Conservation (phyloP, 2,797 vertebrate genomes). For the Gastrophryne carolinensis region DNA sequence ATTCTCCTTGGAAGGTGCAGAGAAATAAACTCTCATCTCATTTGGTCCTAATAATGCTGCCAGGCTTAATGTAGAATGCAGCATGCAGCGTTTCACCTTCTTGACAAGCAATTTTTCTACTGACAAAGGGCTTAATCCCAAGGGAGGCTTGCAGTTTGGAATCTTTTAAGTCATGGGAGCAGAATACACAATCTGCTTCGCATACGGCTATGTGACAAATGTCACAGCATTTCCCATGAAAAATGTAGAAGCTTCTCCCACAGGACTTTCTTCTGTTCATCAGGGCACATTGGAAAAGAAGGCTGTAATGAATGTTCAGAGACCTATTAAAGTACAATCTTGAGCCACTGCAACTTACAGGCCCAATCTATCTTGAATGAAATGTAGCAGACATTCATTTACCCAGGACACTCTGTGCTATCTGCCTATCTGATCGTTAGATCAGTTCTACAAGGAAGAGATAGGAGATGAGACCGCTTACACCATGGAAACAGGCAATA, state of each 20-base stretch:
- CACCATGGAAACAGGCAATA: too few relatives aligned
- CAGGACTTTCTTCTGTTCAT: conserved; percentile 55
- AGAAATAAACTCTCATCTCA: conserved; percentile 56
- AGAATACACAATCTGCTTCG: conserved; percentile 58
- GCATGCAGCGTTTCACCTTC: conserved; percentile 57
- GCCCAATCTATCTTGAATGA: conserved; percentile 7
- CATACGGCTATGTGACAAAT: conserved; percentile 58
- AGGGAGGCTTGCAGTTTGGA: conserved; percentile 60
- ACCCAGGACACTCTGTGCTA: background rate
- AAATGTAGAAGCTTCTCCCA: conserved; percentile 60
- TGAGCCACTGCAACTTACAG: conserved; percentile 50
- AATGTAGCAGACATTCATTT: background rate
- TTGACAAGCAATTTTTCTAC: conserved; percentile 71
- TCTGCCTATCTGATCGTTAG: background rate
- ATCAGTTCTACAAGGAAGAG: background rate
- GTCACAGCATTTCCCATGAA: conserved; percentile 49
- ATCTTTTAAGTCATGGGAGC: conserved; percentile 57
- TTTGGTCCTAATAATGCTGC: conserved; percentile 63
- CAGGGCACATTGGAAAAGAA: conserved; percentile 56
- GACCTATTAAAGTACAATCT: conserved; percentile 48
- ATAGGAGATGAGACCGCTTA: too few relatives aligned
- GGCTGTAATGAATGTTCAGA: conserved; percentile 61
- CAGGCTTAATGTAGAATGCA: conserved; percentile 62
- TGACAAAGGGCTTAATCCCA: conserved; percentile 63
- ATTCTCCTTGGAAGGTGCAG: conserved; percentile 3